These are phyloP conservation scores for Schlechtendalia chinensis DNA, from an alignment of 1,140 invertebrate species.

Conservation along the genomic window DNA sequence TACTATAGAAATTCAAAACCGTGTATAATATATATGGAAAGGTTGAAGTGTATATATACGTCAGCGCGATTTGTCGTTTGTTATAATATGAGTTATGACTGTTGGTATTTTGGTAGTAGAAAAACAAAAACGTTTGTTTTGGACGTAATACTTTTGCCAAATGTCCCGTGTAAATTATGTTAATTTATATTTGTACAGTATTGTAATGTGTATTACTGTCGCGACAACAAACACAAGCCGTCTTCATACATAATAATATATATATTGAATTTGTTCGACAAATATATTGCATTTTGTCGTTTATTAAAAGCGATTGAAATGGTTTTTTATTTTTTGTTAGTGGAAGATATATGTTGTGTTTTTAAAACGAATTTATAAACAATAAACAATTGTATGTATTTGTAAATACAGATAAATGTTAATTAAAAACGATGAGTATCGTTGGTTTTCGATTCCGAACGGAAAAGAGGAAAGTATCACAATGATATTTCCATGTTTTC, in stretches of 20 bases:
- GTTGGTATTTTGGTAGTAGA: background rate
- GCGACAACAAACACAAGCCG: background rate
- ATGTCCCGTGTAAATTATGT: slow-evolving; percentile 11
- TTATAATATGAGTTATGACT: background rate
- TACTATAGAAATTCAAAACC: slow-evolving; percentile 11
- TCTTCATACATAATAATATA: background rate
- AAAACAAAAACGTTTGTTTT: slow-evolving; percentile 19
- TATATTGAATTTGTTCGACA: too few species aligned
- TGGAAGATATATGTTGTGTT: too few species aligned
- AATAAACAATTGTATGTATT: too few species aligned
- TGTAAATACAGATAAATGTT: too few species aligned
- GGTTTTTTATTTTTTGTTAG: too few species aligned
- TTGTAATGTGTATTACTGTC: background rate
- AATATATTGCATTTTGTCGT: too few species aligned
- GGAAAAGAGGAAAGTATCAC: too few species aligned
- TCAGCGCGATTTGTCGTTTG: slow-evolving; percentile 8
- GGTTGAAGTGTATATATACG: background rate
- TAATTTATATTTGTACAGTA: background rate
- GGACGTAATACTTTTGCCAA: slow-evolving; percentile 8
- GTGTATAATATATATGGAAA: background rate
- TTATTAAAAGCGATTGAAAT: too few species aligned
- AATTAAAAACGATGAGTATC: too few species aligned
- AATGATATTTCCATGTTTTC: too few species aligned
- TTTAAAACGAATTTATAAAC: too few species aligned
- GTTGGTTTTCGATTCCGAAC: too few species aligned